Conservation (phyloP, 2,888 invertebrate species). For the Cinara cedri region DNA sequence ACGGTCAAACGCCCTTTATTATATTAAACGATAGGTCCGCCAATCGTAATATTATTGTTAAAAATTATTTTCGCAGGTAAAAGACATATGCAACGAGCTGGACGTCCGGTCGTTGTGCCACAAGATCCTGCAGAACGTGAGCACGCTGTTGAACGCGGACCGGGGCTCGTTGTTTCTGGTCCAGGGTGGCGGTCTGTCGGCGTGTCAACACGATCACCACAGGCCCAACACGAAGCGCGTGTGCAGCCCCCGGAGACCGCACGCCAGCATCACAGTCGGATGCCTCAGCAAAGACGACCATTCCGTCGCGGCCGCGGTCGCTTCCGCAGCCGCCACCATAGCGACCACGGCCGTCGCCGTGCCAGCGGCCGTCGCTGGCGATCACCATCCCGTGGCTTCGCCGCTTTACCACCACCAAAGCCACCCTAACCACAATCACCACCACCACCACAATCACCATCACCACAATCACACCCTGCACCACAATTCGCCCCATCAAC, state of each 20-base stretch:
- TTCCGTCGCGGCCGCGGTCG: neutral
- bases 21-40: too few species aligned
- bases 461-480: slow-evolving; percentile 21
- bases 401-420: neutral
- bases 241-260: slow-evolving; percentile 34
- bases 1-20: too few species aligned
- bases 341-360: neutral
- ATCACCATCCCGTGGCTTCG: slow-evolving; percentile 38
- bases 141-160: slow-evolving; percentile 88
- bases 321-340: slow-evolving; percentile 4
- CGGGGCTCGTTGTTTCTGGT: slow-evolving; percentile 91
- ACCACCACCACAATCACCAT: slow-evolving; percentile 4
- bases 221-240: slow-evolving; percentile 21
- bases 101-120: slow-evolving; percentile 92
- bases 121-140: slow-evolving; percentile 94
- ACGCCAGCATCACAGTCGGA: slow-evolving; percentile 51
- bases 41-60: too few species aligned
- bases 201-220: slow-evolving; percentile 51
- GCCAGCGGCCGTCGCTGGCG: neutral
- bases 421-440: slow-evolving; percentile 4
- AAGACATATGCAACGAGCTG: slow-evolving; percentile 95
- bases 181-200: slow-evolving; percentile 70
- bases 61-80: slow-evolving; percentile 76
- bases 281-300: slow-evolving; percentile 55
- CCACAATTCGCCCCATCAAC: neutral